A percentile compares a stretch with the other conserved stretches of the same genome.
Conservation (phyloP, 2,888 invertebrate genomes). For the Neuroscelio doddi region DNA sequence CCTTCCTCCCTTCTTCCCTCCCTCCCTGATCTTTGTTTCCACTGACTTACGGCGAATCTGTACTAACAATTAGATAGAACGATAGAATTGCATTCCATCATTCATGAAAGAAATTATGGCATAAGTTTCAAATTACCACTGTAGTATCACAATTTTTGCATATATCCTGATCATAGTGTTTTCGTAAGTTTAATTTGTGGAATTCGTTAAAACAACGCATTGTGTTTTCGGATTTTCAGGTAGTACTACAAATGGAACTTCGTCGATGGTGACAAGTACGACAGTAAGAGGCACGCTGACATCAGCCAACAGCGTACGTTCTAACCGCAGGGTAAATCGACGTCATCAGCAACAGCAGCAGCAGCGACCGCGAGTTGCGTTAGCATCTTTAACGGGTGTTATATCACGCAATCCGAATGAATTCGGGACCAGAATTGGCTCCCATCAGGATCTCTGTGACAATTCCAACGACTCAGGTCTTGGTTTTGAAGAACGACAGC, state of each 20-base stretch:
- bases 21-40: too few relatives aligned
- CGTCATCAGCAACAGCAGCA: constrained; percentile 70
- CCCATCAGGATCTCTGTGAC: constrained; percentile 79
- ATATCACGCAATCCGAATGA: constrained; percentile 74
- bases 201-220: background rate
- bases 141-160: too few relatives aligned
- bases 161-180: too few relatives aligned
- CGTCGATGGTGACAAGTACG: constrained; percentile 61
- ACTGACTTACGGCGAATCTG: too few relatives aligned
- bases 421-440: constrained; percentile 70
- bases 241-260: constrained; percentile 51
- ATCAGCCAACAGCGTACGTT: constrained; percentile 70
- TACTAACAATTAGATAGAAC: too few relatives aligned
- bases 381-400: constrained; percentile 69
- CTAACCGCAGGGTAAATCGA: constrained; percentile 73
- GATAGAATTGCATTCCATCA: too few relatives aligned
- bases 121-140: too few relatives aligned
- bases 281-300: constrained; percentile 67
- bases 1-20: too few relatives aligned
- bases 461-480: constrained; percentile 93
- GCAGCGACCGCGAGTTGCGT: constrained; percentile 45
- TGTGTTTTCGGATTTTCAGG: constrained; percentile 45
- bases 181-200: too few relatives aligned
- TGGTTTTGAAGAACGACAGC: constrained; percentile 84
- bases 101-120: too few relatives aligned